Conservation (phyloP, 2,113 vertebrate species). For the Eptatretus burgeri region DNA sequence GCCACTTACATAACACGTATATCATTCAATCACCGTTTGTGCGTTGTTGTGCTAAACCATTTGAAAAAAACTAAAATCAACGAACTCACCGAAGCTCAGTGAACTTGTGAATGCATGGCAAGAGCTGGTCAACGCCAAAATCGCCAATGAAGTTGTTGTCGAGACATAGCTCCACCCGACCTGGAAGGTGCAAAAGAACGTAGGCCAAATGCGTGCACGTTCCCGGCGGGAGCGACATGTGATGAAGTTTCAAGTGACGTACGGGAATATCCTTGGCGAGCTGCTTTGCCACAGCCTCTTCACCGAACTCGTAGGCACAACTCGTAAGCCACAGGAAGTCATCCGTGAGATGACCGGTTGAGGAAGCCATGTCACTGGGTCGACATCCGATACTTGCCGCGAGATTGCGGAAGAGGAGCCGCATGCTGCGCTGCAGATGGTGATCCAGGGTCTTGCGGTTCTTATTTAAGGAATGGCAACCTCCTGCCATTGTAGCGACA, state of each 20-base stretch:
- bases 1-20: too few relatives aligned
- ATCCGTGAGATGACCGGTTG: neutral
- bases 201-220: slow-evolving; percentile 1
- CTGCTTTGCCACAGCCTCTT: neutral
- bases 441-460: neutral
- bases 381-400: neutral
- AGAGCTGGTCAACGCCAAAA: neutral
- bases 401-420: neutral
- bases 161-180: too few relatives aligned
- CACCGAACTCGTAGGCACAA: slow-evolving; percentile 1
- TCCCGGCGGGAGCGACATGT: neutral
- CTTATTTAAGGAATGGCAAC: neutral
- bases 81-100: neutral
- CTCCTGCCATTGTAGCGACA: neutral
- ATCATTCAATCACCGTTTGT: too few relatives aligned
- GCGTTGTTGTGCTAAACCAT: too few relatives aligned
- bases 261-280: neutral
- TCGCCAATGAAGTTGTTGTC: slow-evolving; percentile 2
- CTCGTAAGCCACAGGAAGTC: slow-evolving; percentile 1
- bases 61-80: too few relatives aligned
- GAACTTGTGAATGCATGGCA: slow-evolving; percentile 2
- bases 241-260: neutral
- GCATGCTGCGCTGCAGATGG: neutral
- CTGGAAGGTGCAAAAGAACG: neutral
- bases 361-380: neutral